Evolutionary conservation across 30 jellyfish, hydroid and myxozoan species (phyloP).

Genomic region (Aurelia sp.): DNA sequence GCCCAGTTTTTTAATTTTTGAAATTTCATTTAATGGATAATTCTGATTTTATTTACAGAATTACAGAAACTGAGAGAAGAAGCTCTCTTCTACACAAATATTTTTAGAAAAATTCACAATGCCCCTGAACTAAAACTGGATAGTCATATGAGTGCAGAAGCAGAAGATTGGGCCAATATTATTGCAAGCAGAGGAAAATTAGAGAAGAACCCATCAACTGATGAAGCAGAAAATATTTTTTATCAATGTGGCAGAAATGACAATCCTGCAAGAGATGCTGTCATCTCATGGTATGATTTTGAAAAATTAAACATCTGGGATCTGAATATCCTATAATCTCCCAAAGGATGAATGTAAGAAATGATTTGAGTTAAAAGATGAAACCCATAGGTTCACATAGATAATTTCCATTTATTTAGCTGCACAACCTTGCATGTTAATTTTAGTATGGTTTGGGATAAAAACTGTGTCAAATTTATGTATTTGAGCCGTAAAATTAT

Average conservation of each 20-base stretch:
- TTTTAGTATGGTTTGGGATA: too few species aligned
- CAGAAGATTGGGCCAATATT: constrained; percentile 80
- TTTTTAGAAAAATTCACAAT: constrained; percentile 63
- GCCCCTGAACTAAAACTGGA: constrained; percentile 62
- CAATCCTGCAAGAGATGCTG: constrained; percentile 69
- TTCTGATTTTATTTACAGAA: constrained; percentile 40
- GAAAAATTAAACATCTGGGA: too few species aligned
- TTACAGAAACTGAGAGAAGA: constrained; percentile 50
- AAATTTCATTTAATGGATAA: too few species aligned
- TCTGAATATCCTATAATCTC: too few species aligned
- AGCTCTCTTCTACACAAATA: constrained; percentile 50
- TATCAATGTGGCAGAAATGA: constrained; percentile 62
- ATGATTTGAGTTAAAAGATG: too few species aligned
- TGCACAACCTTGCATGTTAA: too few species aligned
- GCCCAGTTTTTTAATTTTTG: too few species aligned
- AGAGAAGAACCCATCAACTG: constrained; percentile 58
- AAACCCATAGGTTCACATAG: too few species aligned
- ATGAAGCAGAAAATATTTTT: constrained; percentile 66
- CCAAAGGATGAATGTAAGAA: too few species aligned
- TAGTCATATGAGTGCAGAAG: constrained; percentile 75
- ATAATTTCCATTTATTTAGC: too few species aligned
- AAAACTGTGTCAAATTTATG: too few species aligned
- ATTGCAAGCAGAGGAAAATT: constrained; percentile 78
- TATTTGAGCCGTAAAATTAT: too few species aligned
- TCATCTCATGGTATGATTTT: constrained; percentile 48